Base-by-base conservation (phyloP, 2,797 vertebrate genomes). In the Philypnodon macrostomus region DNA sequence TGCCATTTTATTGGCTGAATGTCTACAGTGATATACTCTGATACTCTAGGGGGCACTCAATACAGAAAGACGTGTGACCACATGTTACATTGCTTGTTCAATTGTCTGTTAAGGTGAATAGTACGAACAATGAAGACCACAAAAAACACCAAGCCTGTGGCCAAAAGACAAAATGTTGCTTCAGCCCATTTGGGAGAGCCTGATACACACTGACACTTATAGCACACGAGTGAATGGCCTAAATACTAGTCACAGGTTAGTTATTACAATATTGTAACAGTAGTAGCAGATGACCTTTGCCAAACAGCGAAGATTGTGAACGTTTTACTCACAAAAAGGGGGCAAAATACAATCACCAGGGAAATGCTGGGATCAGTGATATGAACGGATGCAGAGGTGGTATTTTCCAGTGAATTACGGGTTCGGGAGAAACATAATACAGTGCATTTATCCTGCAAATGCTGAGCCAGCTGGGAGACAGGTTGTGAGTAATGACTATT, bases 381-480 rank as follows among this genome's bases (percentile, higher is more conserved):
- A 17, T 15, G 9, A 17, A 5, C 12, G 11, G 27, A 45, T 26
- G 27, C 46, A 0, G 11, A 42, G 41, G 32, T 35, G 1, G 32
- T 23, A 53, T 42, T 52, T 64, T 51, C 17, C 7, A 24, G 48
- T 56, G 45, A 27, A 71, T 81, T 54, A 61, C 58, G 63, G 61
- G 34, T 61, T 53, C 55, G 41, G 34, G 40, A 51, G 37, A 52
- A 11, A 26, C 14, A 44, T 34, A 10, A 42, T 36, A 37, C 39
- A 17, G 63, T 37, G 35, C 31, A 27, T 52, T 47, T 47, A 32
- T 6, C 31, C 26, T 23, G 14, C 6, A 18, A n/a, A 17, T 62
- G 72, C 60, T 64, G 67, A 61, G 66, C 40, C 61, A 69, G 71
- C 60, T 64, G 41, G 42, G 31, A 36, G 37, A 54, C 36, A 51